phyloP scores from a whole-genome alignment of 2,113 vertebrate species.

The Podarcis muralis region DNA sequence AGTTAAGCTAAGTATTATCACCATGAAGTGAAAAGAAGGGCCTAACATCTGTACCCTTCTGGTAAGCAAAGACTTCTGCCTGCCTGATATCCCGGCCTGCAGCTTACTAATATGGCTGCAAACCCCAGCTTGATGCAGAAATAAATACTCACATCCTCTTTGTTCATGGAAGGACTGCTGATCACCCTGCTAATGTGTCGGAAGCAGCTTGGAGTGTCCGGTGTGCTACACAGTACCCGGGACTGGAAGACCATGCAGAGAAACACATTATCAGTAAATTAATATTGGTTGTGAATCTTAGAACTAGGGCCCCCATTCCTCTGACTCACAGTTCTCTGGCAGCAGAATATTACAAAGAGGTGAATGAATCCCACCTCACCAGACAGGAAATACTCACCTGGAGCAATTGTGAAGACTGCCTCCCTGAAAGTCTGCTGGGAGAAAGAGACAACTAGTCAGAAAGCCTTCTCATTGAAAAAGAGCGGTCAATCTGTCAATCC shows the following conservation, averaged over 20 bases:
- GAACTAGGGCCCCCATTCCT: not conserved
- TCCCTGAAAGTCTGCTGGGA: constrained; percentile 42
- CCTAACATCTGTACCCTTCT: too few relatives aligned
- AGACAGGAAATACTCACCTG: constrained; percentile 51
- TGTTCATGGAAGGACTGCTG: constrained; percentile 44
- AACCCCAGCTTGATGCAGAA: not conserved
- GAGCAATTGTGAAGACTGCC: constrained; percentile 33
- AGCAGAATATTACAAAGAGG: not conserved
- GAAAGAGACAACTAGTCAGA: constrained; percentile 30
- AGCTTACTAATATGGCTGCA: not conserved
- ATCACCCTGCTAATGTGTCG: constrained; percentile 23
- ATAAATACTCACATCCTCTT: constrained; percentile 73
- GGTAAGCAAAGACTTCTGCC: not conserved
- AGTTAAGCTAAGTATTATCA: not conserved
- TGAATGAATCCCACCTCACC: constrained; percentile 26
- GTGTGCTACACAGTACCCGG: constrained; percentile 66
- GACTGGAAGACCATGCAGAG: constrained; percentile 50
- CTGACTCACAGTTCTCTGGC: not conserved
- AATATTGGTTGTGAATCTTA: not conserved
- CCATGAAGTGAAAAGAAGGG: not conserved
- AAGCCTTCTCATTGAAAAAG: not conserved
- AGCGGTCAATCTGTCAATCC: too few relatives aligned
- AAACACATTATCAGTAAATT: constrained; percentile 4
- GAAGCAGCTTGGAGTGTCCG: constrained; percentile 26
- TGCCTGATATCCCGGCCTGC: not conserved